A percentile compares a stretch with the other conserved stretches of the same genome.
Conservation (phyloP, 2,888 invertebrate species). For the Philaethria dido region DNA sequence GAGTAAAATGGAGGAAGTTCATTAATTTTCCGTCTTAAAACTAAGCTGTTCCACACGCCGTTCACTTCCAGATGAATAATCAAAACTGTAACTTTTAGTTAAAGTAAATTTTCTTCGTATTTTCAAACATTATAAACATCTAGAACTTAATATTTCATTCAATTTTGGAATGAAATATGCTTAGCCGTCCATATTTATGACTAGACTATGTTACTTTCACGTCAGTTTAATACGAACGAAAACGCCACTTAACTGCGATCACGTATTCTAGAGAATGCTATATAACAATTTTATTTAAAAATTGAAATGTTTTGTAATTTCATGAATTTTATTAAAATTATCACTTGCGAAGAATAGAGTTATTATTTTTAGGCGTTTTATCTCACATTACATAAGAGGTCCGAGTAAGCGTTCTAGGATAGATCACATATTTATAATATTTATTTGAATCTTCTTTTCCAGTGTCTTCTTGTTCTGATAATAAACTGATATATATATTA, state of each 20-base stretch:
- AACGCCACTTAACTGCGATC: too few relatives aligned
- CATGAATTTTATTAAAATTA: too few relatives aligned
- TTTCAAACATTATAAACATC: conserved; percentile 28
- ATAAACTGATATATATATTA: too few relatives aligned
- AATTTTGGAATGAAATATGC: background rate
- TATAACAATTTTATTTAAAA: background rate
- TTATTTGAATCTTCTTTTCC: too few relatives aligned
- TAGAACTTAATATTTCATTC: conserved; percentile 2
- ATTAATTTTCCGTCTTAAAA: conserved; percentile 43
- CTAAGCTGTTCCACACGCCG: conserved; percentile 41
- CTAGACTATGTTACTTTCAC: background rate
- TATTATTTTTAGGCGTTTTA: too few relatives aligned
- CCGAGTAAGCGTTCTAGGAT: too few relatives aligned
- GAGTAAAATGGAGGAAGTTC: conserved; percentile 42
- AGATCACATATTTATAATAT: too few relatives aligned
- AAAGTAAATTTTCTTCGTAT: conserved; percentile 41
- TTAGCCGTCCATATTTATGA: background rate
- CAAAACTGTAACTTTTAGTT: conserved; percentile 41
- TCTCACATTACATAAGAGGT: too few relatives aligned
- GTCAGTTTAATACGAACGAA: too few relatives aligned
- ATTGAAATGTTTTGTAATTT: background rate
- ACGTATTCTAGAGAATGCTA: background rate
- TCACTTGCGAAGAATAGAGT: too few relatives aligned
- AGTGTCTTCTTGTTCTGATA: too few relatives aligned
- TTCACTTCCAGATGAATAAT: conserved; percentile 44